phyloP scores from a whole-genome alignment of 2,797 vertebrate species.

The Brotula barbata region DNA sequence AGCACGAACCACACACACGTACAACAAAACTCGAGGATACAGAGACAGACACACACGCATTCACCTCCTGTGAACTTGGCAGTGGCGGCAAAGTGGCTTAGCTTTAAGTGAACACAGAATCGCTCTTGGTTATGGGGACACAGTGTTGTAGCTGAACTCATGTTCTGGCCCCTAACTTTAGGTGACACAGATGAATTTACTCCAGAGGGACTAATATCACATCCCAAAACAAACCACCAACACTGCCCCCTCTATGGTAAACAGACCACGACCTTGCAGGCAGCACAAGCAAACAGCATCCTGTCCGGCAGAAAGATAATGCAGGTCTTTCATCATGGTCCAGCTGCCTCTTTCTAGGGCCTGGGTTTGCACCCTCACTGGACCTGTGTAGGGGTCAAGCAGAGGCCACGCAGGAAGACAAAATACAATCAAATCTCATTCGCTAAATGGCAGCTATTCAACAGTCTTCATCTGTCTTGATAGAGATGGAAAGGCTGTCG shows the following conservation, averaged over 20 bases:
- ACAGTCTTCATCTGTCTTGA: constrained; percentile 14
- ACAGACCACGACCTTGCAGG: constrained; percentile 38
- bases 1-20: constrained; percentile 35
- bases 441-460: constrained; percentile 55
- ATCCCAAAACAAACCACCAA: constrained; percentile 29
- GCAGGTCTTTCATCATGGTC: constrained; percentile 56
- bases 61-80: constrained; percentile 47
- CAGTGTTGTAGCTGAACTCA: constrained; percentile 25
- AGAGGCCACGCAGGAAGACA: constrained; percentile 29
- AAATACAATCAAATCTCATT: constrained; percentile 47
- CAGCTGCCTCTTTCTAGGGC: constrained; percentile 46
- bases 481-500: constrained; percentile 38
- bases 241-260: constrained; percentile 15
- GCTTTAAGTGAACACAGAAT: constrained; percentile 20
- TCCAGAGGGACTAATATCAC: constrained; percentile 47
- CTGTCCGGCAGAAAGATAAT: constrained; percentile 51
- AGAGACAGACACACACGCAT: constrained; percentile 39
- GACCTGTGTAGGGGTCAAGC: constrained; percentile 44
- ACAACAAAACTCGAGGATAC: constrained; percentile 40
- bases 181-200: constrained; percentile 47
- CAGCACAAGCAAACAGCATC: constrained; percentile 44
- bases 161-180: constrained; percentile 36
- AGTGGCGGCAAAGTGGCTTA: constrained; percentile 1
- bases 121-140: constrained; percentile 18
- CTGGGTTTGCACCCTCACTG: constrained; percentile 43